A percentile compares a stretch with the other conserved stretches of the same genome.
phyloP scores from a whole-genome alignment of 37 sponge, comb jelly and placozoan genomes.

The Chondrosia reniformis region DNA sequence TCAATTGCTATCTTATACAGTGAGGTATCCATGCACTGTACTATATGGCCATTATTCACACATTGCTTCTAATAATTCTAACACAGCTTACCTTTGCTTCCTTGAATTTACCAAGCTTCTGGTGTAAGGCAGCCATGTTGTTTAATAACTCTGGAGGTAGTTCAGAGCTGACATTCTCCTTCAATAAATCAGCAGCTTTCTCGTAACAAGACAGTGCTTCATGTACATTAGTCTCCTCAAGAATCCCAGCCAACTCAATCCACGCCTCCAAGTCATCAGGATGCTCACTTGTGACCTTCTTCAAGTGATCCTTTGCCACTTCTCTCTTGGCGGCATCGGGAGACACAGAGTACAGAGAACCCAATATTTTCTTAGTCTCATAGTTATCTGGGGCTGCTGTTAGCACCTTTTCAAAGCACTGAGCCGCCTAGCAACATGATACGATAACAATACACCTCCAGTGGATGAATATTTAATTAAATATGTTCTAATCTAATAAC shows the following conservation, averaged over 20 bases:
- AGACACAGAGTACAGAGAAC: constrained; percentile 83
- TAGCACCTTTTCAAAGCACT: constrained; percentile 94
- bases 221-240: constrained; percentile 73
- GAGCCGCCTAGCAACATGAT: constrained; percentile 79
- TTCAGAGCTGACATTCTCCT: constrained; percentile 71
- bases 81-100: constrained; percentile 55
- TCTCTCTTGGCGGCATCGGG: constrained; percentile 72
- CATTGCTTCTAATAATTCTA: too few species aligned
- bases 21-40: too few species aligned
- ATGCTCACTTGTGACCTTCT: constrained; percentile 81
- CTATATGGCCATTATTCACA: too few species aligned
- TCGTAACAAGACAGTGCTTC: constrained; percentile 81
- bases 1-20: too few species aligned
- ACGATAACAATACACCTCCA: too few species aligned
- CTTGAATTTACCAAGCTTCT: constrained; percentile 59
- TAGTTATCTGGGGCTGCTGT: constrained; percentile 85
- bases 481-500: too few species aligned
- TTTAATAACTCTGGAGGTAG: constrained; percentile 95
- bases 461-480: too few species aligned
- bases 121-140: constrained; percentile 85
- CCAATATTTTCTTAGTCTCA: constrained; percentile 96
- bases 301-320: constrained; percentile 65
- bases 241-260: constrained; percentile 94
- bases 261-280: constrained; percentile 99
- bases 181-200: constrained; percentile 76